A percentile compares a stretch with the other conserved stretches of the same genome.
These are phyloP conservation scores for Brienomyrus brachyistius DNA, from an alignment of 2,113 vertebrate genomes.

Conservation along the genomic window DNA sequence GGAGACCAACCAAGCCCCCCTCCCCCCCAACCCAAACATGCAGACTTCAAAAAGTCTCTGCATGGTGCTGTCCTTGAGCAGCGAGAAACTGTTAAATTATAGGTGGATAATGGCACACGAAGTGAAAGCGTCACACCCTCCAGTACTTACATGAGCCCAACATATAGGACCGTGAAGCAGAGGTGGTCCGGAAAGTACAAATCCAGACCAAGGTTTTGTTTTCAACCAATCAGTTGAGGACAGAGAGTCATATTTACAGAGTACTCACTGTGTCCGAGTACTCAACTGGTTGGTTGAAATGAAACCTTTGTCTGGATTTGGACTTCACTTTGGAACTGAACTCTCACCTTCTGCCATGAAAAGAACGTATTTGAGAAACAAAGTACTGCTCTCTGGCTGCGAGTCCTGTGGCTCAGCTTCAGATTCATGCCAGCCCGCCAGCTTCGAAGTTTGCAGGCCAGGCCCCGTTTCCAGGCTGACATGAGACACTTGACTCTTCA, in stretches of 20 bases:
- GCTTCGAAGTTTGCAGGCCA: background rate
- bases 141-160: background rate
- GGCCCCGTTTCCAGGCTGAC: background rate
- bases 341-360: background rate
- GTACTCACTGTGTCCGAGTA: background rate
- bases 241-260: background rate
- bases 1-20: too few species aligned
- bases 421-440: background rate
- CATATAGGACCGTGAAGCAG: background rate
- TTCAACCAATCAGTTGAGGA: background rate
- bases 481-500: background rate
- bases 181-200: background rate
- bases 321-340: background rate
- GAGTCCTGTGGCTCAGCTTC: background rate
- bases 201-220: background rate
- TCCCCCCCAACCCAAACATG: background rate
- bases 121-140: background rate
- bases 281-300: background rate
- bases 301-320: background rate
- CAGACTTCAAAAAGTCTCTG: background rate
- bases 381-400: background rate
- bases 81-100: background rate
- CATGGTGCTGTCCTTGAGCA: background rate
- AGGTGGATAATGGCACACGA: background rate
- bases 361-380: background rate